Percentiles rank a stretch among this genome's conserved stretches.
Evolutionary conservation across 2,797 vertebrate genomes (phyloP).

Genomic region (Molossus alvarezi): DNA sequence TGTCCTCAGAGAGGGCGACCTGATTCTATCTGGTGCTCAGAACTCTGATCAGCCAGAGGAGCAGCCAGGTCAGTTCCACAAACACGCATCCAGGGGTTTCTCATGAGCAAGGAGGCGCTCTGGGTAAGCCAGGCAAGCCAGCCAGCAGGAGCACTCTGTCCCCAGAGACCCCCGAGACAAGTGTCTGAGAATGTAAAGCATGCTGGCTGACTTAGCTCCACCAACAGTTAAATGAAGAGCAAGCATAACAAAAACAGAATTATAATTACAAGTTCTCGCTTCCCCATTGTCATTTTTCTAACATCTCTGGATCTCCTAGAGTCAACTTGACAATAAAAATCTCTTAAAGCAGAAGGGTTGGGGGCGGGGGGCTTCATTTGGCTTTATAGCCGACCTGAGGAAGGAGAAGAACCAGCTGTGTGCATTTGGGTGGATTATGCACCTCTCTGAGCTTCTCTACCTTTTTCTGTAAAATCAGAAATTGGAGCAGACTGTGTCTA

Average conservation of each 20-base stretch:
- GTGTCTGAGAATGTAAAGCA: not conserved
- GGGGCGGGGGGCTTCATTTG: not conserved
- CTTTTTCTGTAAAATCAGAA: not conserved
- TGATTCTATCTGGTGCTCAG: not conserved
- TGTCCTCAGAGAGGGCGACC: not conserved
- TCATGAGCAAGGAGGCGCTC: not conserved
- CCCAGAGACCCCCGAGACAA: not conserved
- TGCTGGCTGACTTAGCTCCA: not conserved
- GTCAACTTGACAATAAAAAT: constrained; percentile 34
- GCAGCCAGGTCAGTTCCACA: not conserved
- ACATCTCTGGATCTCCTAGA: constrained; percentile 7
- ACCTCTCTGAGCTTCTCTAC: not conserved
- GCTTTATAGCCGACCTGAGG: not conserved
- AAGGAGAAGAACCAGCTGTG: not conserved
- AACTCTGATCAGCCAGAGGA: not conserved
- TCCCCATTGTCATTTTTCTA: constrained; percentile 45
- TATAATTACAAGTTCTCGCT: constrained; percentile 57
- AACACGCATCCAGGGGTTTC: not conserved
- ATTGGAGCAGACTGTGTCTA: not conserved
- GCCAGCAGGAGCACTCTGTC: not conserved
- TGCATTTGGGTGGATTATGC: not conserved
- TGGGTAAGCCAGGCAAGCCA: not conserved
- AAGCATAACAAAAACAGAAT: constrained; percentile 39
- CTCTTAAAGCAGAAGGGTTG: constrained; percentile 55
- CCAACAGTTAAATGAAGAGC: constrained; percentile 44